Evolutionary conservation across 1,140 invertebrate species (phyloP).

Genomic region (Uloborus diversus): DNA sequence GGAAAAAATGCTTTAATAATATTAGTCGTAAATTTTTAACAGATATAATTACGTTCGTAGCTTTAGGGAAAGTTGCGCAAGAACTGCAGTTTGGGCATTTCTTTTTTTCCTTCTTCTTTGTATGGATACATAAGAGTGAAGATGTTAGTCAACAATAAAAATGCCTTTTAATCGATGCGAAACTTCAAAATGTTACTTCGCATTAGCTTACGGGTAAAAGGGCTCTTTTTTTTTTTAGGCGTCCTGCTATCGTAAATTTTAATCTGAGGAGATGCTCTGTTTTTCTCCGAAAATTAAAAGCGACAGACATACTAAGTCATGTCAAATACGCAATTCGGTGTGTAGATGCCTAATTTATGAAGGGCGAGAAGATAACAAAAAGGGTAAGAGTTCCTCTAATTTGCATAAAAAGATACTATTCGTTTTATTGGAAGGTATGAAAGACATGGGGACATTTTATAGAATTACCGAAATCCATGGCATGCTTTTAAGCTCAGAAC

Average conservation of each 20-base stretch:
- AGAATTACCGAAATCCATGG: no score
- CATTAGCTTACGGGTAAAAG: conserved; percentile 8
- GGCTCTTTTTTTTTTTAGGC: conserved; percentile 13
- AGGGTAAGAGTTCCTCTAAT: no score
- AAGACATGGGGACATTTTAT: no score
- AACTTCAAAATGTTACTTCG: conserved; percentile 27
- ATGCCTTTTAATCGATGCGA: conserved; percentile 38
- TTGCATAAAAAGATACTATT: no score
- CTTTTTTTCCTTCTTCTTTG: conserved; percentile 13
- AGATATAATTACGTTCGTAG: conserved; percentile 50
- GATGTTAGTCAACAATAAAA: conserved; percentile 53
- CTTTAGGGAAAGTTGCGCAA: conserved; percentile 24
- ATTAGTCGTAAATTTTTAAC: conserved; percentile 56
- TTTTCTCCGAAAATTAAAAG: conserved; percentile 33
- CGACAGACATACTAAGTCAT: conserved; percentile 7
- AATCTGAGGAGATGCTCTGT: conserved; percentile 17
- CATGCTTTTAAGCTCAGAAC: no score
- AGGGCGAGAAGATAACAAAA: background rate
- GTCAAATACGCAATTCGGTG: background rate
- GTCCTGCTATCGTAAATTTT: conserved; percentile 46
- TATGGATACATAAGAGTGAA: conserved; percentile 16
- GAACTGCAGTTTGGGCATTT: conserved; percentile 34
- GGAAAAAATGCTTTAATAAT: conserved; percentile 52
- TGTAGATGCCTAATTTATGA: conserved; percentile 22
- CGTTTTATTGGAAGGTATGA: no score